Evolutionary conservation across 2,888 invertebrate species (phyloP), one percentile per base, ranked within the genome.

Genomic region (Orthonevra nobilis): DNA sequence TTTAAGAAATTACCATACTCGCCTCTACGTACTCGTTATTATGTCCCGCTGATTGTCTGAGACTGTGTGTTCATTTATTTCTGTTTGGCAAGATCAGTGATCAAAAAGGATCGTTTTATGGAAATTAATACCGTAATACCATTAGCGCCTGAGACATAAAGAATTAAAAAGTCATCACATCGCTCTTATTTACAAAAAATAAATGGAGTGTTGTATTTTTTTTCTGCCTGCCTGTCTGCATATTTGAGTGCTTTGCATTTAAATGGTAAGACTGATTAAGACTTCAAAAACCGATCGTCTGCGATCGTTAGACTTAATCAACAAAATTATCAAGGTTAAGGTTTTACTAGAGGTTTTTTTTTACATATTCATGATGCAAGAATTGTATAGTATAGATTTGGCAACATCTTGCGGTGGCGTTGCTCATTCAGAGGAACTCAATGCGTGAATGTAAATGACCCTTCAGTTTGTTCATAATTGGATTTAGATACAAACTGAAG

Each of bases 381-480:
- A 19, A 14, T 9, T n/a, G 32, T n/a, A 10, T 19, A 46, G 12
- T 42, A 15, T 42, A 23, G n/a, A 46, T 66, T 66, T 56, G 28
- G 66, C 28, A 48, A 63, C 44, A 34, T 15, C 15, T 17, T 26
- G 30, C 17, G 10, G 12, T 38, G 40, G 20, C 34, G 26, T 44
- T 44, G 60, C 26, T 20, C 32, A 19, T 5, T 30, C 42, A 14
- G n/a, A n/a, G n/a, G n/a, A n/a, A n/a, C 19, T 19, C 7, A 20
- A 32, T 15, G 30, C 14, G 32, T 44, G 17, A 61, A 61, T 48
- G 50, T 63, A 50, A 52, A 64, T 12, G 64, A 64, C 42, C 42
- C 52, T 42, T 64, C 42, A 64, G 52, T 42, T 52, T 40, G 15
- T 64, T 64, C 42, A 17, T 42, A 15, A 64, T n/a, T n/a, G n/a